Evolutionary conservation across 2,113 vertebrate species (phyloP).

Genomic region (Psilopsiagon aymara): DNA sequence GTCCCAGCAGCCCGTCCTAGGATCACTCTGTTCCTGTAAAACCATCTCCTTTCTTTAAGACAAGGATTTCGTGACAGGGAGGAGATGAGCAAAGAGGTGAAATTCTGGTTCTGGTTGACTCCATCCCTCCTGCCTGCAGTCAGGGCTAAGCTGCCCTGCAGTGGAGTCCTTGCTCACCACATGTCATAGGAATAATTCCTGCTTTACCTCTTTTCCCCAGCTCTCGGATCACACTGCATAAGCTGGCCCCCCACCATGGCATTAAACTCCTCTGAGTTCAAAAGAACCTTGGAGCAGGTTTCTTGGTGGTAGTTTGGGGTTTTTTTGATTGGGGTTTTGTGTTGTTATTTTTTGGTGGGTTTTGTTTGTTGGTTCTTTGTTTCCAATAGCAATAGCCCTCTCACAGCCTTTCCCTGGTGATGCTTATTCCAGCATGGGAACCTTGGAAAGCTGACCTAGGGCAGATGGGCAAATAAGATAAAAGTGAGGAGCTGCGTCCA

Average conservation of each 20-base stretch:
- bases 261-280: not conserved
- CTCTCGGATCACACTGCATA: not conserved
- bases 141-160: not conserved
- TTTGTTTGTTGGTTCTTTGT: not conserved
- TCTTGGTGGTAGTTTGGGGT: not conserved
- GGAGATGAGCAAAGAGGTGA: not conserved
- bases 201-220: not conserved
- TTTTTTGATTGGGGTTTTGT: not conserved
- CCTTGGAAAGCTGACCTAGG: rapidly evolving
- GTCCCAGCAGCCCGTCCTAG: not conserved
- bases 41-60: not conserved
- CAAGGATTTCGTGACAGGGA: not conserved
- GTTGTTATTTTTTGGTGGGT: too few relatives aligned
- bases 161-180: not conserved
- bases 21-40: not conserved
- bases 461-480: not conserved
- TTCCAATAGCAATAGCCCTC: not conserved
- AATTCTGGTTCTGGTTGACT: not conserved
- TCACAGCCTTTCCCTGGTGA: not conserved
- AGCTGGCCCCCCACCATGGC: not conserved
- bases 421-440: not conserved
- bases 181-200: not conserved
- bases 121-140: not conserved
- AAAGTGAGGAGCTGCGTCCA: not conserved
- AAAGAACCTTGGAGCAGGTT: not conserved